Percentiles rank a stretch among this genome's conserved stretches.
phyloP scores from a whole-genome alignment of 2,888 invertebrate species.

The Clitarchus hookeri region DNA sequence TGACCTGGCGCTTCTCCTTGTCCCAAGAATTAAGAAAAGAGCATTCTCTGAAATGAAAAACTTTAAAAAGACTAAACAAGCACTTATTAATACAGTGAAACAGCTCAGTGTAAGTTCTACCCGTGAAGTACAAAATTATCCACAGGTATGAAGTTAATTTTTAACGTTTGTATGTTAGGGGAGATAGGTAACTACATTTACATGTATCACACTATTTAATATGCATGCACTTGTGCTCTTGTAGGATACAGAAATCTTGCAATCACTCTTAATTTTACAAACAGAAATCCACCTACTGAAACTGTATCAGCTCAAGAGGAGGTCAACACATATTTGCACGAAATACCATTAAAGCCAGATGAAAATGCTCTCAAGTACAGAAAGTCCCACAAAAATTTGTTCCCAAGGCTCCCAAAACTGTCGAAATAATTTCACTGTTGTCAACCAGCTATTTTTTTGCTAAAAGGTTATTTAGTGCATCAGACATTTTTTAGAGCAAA shows the following conservation, averaged over 20 bases:
- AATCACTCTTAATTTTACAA: neutral
- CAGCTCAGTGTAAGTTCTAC: neutral
- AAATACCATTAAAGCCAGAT: neutral
- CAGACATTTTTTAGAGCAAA: neutral
- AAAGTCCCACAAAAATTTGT: neutral
- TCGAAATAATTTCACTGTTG: neutral
- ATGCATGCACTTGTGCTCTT: too few species aligned
- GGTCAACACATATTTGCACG: too few species aligned
- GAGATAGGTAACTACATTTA: too few species aligned
- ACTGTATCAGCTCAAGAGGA: neutral
- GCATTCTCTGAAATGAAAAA: neutral
- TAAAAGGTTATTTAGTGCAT: neutral
- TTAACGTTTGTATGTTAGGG: too few species aligned
- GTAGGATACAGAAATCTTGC: neutral
- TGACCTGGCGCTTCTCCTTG: too few species aligned
- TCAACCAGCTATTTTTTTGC: neutral
- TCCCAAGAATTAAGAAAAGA: neutral
- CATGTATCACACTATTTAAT: too few species aligned
- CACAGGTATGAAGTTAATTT: neutral
- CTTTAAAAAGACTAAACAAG: neutral
- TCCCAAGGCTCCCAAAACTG: neutral
- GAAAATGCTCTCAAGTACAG: neutral
- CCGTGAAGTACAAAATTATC: neutral
- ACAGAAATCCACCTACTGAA: neutral
- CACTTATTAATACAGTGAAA: neutral